Evolutionary conservation across 2,888 invertebrate species (phyloP), one percentile per base, ranked within the genome.

Genomic region (Yponomeuta evonymella): DNA sequence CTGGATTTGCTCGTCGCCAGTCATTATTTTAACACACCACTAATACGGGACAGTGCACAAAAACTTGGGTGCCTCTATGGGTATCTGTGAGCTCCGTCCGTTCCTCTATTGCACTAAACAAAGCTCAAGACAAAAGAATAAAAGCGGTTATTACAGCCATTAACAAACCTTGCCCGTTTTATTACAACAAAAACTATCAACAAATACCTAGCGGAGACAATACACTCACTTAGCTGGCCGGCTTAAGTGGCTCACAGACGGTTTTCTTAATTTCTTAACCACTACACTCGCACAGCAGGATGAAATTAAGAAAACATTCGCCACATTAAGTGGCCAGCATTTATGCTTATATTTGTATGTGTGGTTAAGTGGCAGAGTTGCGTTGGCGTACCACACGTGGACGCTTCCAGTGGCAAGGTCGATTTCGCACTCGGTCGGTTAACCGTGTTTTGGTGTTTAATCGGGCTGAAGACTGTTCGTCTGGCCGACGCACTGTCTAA

Each of bases 261-360:
- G 84, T 88, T 88, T 88, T 90, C 90, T 90, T 91, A 91, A 90
- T 92, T 91, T 89, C 90, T 90, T 88, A 90, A 89, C 87, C 85
- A 80, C 84, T 81, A 83, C 84, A 83, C 84, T 82, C 81, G 73
- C 87, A 81, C 90, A 86, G 89, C 86, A 88, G 89, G 90, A 86
- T 84, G 85, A 88, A 90, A 91, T 91, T 91, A 91, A 90, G 90
- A 90, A 89, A 90, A 90, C 90, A 89, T 90, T 89, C 86, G 78
- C 83, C 85, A 81, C 86, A 85, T 89, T 87, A 86, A 84, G 79
- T 78, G 80, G 74, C 76, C 78, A 78, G 77, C 83, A 80, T 84
- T 82, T 83, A 81, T 82, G 79, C 81, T 79, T 83, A 80, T 83
- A 82, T 78, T 79, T 79, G 77, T 76, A 23, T 73, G 73, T 73